A percentile compares a stretch with the other conserved stretches of the same genome.
These are phyloP conservation scores for Osmerus eperlanus DNA, from an alignment of 2,113 vertebrate species.

Conservation along the genomic window DNA sequence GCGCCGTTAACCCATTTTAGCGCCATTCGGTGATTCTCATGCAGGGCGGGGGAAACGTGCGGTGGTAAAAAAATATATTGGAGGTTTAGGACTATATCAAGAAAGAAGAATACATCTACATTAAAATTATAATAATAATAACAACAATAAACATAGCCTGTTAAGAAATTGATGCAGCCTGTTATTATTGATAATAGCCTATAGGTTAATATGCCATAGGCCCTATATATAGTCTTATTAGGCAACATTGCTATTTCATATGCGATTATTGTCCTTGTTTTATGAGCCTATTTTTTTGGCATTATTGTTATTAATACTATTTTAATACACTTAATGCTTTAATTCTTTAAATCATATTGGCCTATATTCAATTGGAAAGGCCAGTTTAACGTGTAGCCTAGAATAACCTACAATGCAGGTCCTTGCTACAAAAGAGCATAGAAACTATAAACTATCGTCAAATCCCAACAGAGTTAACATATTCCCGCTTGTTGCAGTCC, in stretches of 20 bases:
- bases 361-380: neutral
- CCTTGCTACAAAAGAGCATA: too few species aligned
- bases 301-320: too few species aligned
- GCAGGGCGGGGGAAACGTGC: neutral
- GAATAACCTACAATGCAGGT: too few species aligned
- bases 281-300: too few species aligned
- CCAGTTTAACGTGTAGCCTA: neutral
- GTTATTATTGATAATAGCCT: neutral
- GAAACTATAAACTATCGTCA: too few species aligned
- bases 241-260: too few species aligned
- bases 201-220: neutral
- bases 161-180: neutral
- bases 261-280: too few species aligned
- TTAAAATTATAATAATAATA: neutral
- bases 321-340: too few species aligned
- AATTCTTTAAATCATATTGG: neutral
- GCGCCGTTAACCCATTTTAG: constrained; percentile 54
- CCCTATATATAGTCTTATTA: neutral
- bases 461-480: too few species aligned
- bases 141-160: neutral
- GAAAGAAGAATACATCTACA: neutral
- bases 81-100: neutral
- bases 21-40: constrained; percentile 39
- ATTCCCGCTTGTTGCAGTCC: too few species aligned
- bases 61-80: neutral